Base-by-base conservation (phyloP, 2,113 vertebrate genomes). In the Riparia riparia region DNA sequence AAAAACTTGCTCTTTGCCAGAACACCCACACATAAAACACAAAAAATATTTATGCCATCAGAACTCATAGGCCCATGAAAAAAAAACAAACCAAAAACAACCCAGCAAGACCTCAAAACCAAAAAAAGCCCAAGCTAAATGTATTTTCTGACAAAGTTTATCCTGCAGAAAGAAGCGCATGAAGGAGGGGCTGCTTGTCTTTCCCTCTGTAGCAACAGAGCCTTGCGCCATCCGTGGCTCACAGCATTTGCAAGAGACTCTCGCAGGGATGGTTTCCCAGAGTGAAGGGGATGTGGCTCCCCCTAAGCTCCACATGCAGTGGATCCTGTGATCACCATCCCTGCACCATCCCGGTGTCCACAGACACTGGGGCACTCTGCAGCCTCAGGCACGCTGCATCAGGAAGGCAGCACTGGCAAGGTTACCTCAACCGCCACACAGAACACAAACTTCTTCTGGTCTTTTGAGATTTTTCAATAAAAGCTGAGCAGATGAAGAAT, bases 151-250 rank as follows among this genome's bases (percentile, higher is more conserved):
- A 83, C 32, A 32, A 51, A 70, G 58, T 53, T 50, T 50, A 32
- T 5, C 4, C 26, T 50, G 29, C 0, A 0, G 37, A 51, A 82
- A 71, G 34, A 12, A 69, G 39, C 0, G 0, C 18, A 21, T 31
- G 24, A 77, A 92, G 56, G 31, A 60, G 4, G 63, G 3, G 34
- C 24, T 92, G 50, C 25, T 89, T 28, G 42, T 32, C 25, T 82
- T 65, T 53, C 50, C 56, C 24, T 91, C 54, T 45, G 39, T 11
- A 82, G 49, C 19, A 79, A 49, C 10, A 32, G 4, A 82, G 32
- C 26, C 26, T 73, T 53, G 54, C 44, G 44, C 28, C 39, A 69
- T 16, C 17, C 58, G 26, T 6, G 25, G 64, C 50, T 58, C 54
- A 12, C 22, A 83, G 72, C 32, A 66, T n/a, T 4, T 28, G 34